Conservation (phyloP, 92 coral and sea anemone species). For the Palythoa grandis region DNA sequence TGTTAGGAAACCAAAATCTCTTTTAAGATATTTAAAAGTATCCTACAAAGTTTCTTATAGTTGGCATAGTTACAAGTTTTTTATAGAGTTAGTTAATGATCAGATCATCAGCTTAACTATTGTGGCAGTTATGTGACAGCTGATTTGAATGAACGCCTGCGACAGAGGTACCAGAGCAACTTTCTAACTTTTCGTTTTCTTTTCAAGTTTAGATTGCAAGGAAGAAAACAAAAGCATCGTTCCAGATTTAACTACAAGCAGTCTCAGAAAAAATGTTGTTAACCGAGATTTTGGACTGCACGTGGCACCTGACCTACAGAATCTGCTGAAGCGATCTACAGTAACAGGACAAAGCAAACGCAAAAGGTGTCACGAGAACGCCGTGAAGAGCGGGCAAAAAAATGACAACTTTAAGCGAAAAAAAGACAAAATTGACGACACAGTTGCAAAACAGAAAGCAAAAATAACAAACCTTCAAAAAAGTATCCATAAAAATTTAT, state of each 20-base stretch:
- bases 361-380: background rate
- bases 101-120: too few relatives aligned
- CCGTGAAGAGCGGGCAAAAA: slow-evolving; percentile 9
- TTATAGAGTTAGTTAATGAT: too few relatives aligned
- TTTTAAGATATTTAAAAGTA: too few relatives aligned
- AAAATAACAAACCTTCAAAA: slow-evolving; percentile 72
- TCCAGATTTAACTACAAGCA: slow-evolving; percentile 18
- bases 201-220: background rate
- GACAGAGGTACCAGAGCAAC: background rate
- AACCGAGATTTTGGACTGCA: slow-evolving; percentile 27
- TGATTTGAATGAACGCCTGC: background rate
- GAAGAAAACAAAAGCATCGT: background rate
- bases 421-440: slow-evolving; percentile 46
- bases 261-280: background rate
- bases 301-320: slow-evolving; percentile 40
- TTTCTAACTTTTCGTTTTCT: background rate
- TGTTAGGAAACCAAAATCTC: too few relatives aligned
- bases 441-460: slow-evolving; percentile 56
- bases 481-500: slow-evolving; percentile 77
- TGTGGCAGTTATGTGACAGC: too few relatives aligned
- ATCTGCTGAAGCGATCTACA: background rate
- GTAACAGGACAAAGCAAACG: background rate
- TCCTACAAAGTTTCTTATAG: too few relatives aligned
- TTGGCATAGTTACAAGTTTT: too few relatives aligned
- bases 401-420: slow-evolving; percentile 35